Evolutionary conservation across 2,113 vertebrate genomes (phyloP), one percentile per base, ranked within the genome.

Genomic region (Strix uralensis): DNA sequence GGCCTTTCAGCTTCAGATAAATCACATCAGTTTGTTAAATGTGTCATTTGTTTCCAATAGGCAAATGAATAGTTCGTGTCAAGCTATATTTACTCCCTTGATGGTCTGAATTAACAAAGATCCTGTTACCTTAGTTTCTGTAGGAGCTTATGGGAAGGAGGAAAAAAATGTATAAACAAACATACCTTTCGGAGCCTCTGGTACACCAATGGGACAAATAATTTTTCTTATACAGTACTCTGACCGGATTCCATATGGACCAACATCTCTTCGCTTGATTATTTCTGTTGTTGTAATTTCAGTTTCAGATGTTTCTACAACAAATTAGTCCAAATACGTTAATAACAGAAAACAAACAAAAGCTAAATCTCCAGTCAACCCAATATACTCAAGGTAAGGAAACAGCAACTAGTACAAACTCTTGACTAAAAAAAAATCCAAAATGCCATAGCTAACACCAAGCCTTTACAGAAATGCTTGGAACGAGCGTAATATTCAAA

Each of bases 261-360:
- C 99, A 86, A 99, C 99, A 77, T 99, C 99, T 81, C 99, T 98
- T 25, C 99, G 98, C 92, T 99, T 99, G 97, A 99, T 99, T 96
- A 99, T 99, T 98, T 99, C 99, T 11, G 99, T 99, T 75, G 99
- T 99, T 86, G 99, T 99, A 97, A 99, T 99, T 97, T 99, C 99
- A 21, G 99, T 99, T 73, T 99, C 99, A 15, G 99, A 98, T 26
- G 99, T 99, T 98, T 99, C 99, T 99, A 97, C 96, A 95, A 98
- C 44, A 88, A 94, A 94, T 89, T 34, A 97, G 95, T 95, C 93
- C 89, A 72, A 83, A 54, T 12, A 44, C 21, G 30, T 92, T 72
- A 91, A 77, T 66, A 81, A 89, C 44, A 87, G 87, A 65, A 57
- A 69, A 79, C 61, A 90, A 86, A 62, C 2, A 82, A 70, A 47